Percentiles rank a stretch among this genome's conserved stretches.
These are phyloP conservation scores for Nipponacmea schrenckii DNA, from an alignment of 2,888 invertebrate species.

Conservation along the genomic window DNA sequence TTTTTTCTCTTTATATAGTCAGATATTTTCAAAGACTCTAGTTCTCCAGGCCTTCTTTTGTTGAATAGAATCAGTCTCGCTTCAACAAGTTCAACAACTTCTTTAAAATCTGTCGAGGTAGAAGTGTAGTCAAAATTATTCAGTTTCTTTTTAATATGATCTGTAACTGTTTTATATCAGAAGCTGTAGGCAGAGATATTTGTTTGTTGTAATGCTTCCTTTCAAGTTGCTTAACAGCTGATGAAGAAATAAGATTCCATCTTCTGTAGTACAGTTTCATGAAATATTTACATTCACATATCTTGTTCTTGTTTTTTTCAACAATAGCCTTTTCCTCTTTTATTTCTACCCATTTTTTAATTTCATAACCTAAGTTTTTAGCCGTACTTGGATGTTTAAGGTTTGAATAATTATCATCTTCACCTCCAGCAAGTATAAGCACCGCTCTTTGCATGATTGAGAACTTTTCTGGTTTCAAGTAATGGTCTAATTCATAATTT, in stretches of 20 bases:
- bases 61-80: neutral
- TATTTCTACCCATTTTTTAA: neutral
- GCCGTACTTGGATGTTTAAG: neutral
- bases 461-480: neutral
- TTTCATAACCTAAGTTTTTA: neutral
- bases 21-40: neutral
- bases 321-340: constrained; percentile 2
- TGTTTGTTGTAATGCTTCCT: neutral
- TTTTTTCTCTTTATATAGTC: neutral
- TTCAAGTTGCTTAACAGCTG: neutral
- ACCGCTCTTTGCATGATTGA: neutral
- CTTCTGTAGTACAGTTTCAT: neutral
- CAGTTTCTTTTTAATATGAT: neutral
- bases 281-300: neutral
- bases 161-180: neutral
- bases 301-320: neutral
- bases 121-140: neutral
- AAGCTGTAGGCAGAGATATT: neutral
- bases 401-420: neutral
- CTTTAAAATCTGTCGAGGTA: neutral
- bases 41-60: neutral
- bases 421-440: neutral
- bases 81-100: neutral
- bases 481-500: neutral
- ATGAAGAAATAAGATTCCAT: neutral